Evolutionary conservation across 2,888 invertebrate species (phyloP).

Genomic region (Dicranocentrus wangi): DNA sequence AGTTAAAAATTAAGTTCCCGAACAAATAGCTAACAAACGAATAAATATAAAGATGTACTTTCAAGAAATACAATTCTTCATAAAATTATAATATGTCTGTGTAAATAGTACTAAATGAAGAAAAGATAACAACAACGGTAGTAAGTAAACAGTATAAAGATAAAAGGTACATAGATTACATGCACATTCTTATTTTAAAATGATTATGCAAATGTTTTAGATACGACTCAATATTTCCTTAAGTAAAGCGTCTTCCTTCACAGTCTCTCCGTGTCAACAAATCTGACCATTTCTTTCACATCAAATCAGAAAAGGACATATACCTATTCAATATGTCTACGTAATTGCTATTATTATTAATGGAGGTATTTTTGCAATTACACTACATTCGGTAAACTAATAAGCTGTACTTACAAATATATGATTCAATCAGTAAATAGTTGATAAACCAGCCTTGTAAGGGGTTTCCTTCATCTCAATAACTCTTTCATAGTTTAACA

Average conservation of each 20-base stretch:
- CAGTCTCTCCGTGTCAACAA: conserved; percentile 40
- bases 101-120: not conserved
- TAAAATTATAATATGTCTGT: not conserved
- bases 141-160: conserved; percentile 5
- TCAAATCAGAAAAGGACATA: conserved; percentile 10
- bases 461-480: conserved; percentile 1
- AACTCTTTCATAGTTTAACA: not conserved
- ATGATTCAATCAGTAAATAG: not conserved
- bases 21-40: not conserved
- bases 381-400: not conserved
- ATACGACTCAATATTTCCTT: not conserved
- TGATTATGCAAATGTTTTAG: not conserved
- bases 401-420: too few relatives aligned
- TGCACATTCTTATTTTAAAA: not conserved
- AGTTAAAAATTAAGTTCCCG: not conserved
- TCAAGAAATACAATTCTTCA: not conserved
- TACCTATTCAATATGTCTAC: not conserved
- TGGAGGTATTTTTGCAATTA: not conserved
- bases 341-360: not conserved
- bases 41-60: conserved; percentile 8
- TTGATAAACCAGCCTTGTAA: conserved; percentile 29
- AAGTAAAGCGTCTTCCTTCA: conserved; percentile 44
- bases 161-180: conserved; percentile 18
- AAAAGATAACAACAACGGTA: not conserved
- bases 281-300: not conserved